Evolutionary conservation across 2,113 vertebrate species (phyloP), one percentile per base, ranked within the genome.

Genomic region (Cygnus atratus): DNA sequence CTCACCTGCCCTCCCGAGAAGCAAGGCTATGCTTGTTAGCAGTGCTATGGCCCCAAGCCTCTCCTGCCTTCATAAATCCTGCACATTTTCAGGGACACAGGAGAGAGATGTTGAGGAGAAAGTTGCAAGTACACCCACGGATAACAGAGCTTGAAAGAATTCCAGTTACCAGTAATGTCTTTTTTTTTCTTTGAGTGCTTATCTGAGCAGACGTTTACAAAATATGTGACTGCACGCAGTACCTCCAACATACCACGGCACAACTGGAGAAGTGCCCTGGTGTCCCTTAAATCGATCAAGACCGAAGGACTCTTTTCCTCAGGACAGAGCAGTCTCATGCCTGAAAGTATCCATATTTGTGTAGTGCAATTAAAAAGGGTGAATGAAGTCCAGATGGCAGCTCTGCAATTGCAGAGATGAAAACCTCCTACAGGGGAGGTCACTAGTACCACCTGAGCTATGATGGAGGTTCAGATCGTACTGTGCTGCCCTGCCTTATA

Each of bases 301-400:
- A 52, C 21, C 80, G 61, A 88, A 84, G 52, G 50, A 86, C 9
- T 59, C 13, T 70, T 70, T 44, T 89, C 70, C 46, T 91, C 58
- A 76, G 61, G 35, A 83, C 54, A 66, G 58, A 85, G 24, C 8
- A n/a, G 13, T 84, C 39, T 73, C 50, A 14, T 90, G 63, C 63
- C 52, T 93, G 10, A 58, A 93, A 86, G 59, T 77, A 29, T 71
- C 81, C 63, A 22, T 31, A 63, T 84, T 89, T 78, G 70, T 79
- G 48, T 37, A 39, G 44, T 28, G 10, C 26, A 87, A 26, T 65
- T 79, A 67, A 13, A 72, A 39, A 59, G 16, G 28, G 41, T 81
- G 83, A 95, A 86, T 67, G 72, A 41, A 80, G 79, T 94, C 88
- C 92, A 96, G 88, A 95, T 92, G 92, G 50, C 63, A 90, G 65